Conservation (phyloP, 1,140 invertebrate genomes). For the Eupristina koningsbergeri region DNA sequence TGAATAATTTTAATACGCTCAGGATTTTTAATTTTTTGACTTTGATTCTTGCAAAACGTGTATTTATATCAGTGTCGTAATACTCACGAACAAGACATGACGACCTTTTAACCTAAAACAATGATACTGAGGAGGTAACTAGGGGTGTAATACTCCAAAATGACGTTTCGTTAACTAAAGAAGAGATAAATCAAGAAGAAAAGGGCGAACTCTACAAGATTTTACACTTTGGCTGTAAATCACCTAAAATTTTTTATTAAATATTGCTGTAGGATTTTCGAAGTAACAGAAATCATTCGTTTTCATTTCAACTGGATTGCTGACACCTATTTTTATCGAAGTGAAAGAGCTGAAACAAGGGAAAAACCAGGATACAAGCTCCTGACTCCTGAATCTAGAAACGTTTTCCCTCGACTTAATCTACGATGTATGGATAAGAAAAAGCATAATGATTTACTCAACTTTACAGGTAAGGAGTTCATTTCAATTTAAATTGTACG, state of each 20-base stretch:
- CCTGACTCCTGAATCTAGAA: too few relatives aligned
- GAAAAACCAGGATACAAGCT: too few relatives aligned
- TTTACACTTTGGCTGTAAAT: not conserved
- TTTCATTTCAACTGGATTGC: conserved; percentile 7
- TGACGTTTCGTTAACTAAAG: not conserved
- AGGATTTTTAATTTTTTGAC: too few relatives aligned
- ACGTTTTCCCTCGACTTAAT: too few relatives aligned
- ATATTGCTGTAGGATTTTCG: not conserved
- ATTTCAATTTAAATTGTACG: too few relatives aligned
- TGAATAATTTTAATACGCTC: too few relatives aligned
- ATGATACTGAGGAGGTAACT: not conserved
- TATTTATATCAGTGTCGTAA: not conserved
- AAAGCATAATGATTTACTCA: too few relatives aligned
- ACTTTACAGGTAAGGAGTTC: too few relatives aligned
- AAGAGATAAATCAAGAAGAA: not conserved
- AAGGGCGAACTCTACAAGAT: conserved; percentile 4
- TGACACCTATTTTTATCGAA: not conserved
- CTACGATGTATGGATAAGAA: too few relatives aligned
- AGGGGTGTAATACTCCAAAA: not conserved
- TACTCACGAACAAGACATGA: not conserved
- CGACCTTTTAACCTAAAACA: not conserved
- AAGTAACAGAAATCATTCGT: not conserved
- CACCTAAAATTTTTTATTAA: not conserved
- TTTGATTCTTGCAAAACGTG: too few relatives aligned
- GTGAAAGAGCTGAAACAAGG: not conserved